Percentiles rank a stretch among this genome's conserved stretches.
phyloP scores from a whole-genome alignment of 2,888 invertebrate species.

The Euplagia quadripunctaria region DNA sequence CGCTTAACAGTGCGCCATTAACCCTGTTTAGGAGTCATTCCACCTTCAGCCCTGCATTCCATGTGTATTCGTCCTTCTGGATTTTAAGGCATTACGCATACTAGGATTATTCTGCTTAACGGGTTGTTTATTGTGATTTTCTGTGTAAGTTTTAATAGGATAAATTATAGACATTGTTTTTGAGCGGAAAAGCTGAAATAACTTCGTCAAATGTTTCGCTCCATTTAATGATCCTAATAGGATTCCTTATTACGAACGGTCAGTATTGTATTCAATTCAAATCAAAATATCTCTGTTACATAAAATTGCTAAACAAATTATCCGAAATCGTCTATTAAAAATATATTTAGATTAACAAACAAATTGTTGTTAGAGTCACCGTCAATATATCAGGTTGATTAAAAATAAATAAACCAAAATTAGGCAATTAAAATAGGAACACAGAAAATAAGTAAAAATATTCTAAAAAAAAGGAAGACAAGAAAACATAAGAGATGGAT shows the following conservation, averaged over 20 bases:
- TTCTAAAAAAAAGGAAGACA: too few relatives aligned
- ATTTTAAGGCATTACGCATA: constrained; percentile 34
- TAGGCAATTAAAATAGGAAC: too few relatives aligned
- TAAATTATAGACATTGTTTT: neutral
- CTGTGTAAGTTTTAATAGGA: constrained; percentile 5
- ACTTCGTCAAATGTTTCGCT: neutral
- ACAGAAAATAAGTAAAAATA: too few relatives aligned
- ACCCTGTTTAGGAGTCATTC: constrained; percentile 66
- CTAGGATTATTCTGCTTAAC: constrained; percentile 15
- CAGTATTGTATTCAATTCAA: too few relatives aligned
- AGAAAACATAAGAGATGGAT: neutral
- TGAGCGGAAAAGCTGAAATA: neutral
- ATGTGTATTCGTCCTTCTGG: constrained; percentile 46
- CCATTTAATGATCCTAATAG: neutral
- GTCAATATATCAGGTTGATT: too few relatives aligned
- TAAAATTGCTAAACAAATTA: too few relatives aligned
- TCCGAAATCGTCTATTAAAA: too few relatives aligned
- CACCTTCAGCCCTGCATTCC: constrained; percentile 52
- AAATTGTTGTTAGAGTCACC: too few relatives aligned
- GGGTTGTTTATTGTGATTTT: constrained; percentile 9
- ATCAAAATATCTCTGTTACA: too few relatives aligned
- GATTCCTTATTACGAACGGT: neutral
- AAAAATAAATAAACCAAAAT: too few relatives aligned
- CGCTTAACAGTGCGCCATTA: constrained; percentile 66
- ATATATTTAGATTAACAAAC: too few relatives aligned